Percentiles rank a stretch among this genome's conserved stretches.
phyloP scores from a whole-genome alignment of 2,888 invertebrate genomes.

The Scaptomyza reducta region DNA sequence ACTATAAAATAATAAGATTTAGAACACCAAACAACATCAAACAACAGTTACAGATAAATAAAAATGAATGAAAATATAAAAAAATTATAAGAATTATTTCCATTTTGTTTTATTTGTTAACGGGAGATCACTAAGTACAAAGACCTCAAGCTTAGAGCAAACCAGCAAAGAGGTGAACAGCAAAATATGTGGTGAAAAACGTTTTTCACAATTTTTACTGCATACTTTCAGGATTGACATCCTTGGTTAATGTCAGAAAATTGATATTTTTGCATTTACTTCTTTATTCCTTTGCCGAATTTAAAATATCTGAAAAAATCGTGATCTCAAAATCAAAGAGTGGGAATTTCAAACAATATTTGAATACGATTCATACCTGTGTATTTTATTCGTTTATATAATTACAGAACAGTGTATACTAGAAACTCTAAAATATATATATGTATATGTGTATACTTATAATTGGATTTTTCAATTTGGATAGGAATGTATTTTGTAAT shows the following conservation, averaged over 20 bases:
- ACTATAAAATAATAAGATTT: conserved; percentile 38
- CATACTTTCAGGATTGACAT: background rate
- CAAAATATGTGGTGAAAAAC: no score
- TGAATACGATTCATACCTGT: conserved; percentile 27
- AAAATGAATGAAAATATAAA: conserved; percentile 35
- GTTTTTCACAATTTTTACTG: no score
- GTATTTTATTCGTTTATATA: conserved; percentile 42
- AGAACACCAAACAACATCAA: conserved; percentile 37
- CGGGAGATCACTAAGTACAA: no score
- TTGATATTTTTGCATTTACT: background rate
- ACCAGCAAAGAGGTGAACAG: no score
- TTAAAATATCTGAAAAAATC: no score
- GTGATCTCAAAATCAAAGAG: no score
- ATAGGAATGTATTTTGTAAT: conserved; percentile 43
- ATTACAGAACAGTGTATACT: conserved; percentile 49
- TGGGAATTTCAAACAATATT: background rate
- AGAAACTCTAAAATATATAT: conserved; percentile 35
- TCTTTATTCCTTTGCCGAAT: no score
- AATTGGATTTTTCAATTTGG: conserved; percentile 17
- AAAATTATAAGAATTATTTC: conserved; percentile 5
- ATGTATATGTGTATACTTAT: conserved; percentile 22
- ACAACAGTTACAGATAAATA: conserved; percentile 41
- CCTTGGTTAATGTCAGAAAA: background rate
- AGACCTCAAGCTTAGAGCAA: no score
- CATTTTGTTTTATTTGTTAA: background rate